Evolutionary conservation across 2,888 invertebrate species (phyloP).

Genomic region (Serrognathus titanus): DNA sequence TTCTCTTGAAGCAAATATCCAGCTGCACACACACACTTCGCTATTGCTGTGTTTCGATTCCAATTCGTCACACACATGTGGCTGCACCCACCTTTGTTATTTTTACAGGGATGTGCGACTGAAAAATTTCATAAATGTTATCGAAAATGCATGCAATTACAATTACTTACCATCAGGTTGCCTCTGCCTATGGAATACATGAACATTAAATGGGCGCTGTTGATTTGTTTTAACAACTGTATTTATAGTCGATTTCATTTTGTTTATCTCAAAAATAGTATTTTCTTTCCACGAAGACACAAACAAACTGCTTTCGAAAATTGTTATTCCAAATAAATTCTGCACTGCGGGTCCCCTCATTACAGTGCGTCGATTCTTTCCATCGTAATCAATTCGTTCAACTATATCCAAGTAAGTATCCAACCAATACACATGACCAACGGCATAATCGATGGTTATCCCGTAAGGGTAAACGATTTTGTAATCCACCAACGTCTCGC

Average conservation of each 20-base stretch:
- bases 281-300: slow-evolving; percentile 69
- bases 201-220: slow-evolving; percentile 54
- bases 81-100: slow-evolving; percentile 66
- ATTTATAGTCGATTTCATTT: slow-evolving; percentile 36
- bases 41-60: slow-evolving; percentile 53
- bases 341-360: slow-evolving; percentile 56
- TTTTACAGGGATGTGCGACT: slow-evolving; percentile 67
- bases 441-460: slow-evolving; percentile 68
- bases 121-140: slow-evolving; percentile 28
- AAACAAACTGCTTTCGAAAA: slow-evolving; percentile 72
- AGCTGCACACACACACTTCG: slow-evolving; percentile 69
- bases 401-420: slow-evolving; percentile 78
- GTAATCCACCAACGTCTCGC: slow-evolving; percentile 58
- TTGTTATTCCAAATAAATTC: slow-evolving; percentile 66
- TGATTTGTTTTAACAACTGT: too few species aligned
- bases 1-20: slow-evolving; percentile 61
- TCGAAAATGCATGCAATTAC: too few species aligned
- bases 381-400: slow-evolving; percentile 75
- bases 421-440: slow-evolving; percentile 72
- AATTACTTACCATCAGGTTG: slow-evolving; percentile 65
- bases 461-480: slow-evolving; percentile 77
- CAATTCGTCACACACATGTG: slow-evolving; percentile 73
- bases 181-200: slow-evolving; percentile 71
- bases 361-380: slow-evolving; percentile 61
- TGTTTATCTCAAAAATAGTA: slow-evolving; percentile 60